Percentiles rank a stretch among this genome's conserved stretches.
These are phyloP conservation scores for Thymelicus sylvestris DNA, from an alignment of 2,888 invertebrate genomes.

Conservation along the genomic window DNA sequence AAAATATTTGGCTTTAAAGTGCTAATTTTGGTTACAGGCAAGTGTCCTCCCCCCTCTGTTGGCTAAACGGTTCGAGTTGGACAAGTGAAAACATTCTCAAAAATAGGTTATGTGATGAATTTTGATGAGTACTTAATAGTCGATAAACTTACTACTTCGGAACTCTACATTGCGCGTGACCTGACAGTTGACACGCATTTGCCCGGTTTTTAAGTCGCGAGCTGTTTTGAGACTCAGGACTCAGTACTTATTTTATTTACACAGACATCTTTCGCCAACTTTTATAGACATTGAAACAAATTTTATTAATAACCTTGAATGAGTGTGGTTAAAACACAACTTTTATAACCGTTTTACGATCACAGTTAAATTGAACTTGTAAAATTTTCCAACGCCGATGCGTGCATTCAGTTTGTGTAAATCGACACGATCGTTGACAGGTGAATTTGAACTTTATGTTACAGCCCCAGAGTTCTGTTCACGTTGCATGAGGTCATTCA, in stretches of 20 bases:
- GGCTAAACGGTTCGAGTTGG: no score
- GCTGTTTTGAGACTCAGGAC: no score
- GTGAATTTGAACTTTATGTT: slow-evolving; percentile 11
- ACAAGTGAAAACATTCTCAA: no score
- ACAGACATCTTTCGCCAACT: background rate
- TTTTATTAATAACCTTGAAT: slow-evolving; percentile 50
- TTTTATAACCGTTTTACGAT: slow-evolving; percentile 66
- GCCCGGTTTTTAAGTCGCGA: no score
- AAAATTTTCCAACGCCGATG: slow-evolving; percentile 46
- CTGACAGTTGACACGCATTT: no score
- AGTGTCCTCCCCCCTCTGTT: no score
- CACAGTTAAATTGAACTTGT: slow-evolving; percentile 58
- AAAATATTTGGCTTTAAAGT: no score
- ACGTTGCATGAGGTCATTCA: background rate
- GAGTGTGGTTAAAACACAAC: slow-evolving; percentile 48
- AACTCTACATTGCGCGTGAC: no score
- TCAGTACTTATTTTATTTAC: background rate
- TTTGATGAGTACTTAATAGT: no score
- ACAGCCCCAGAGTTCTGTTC: background rate
- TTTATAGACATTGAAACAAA: slow-evolving; percentile 17
- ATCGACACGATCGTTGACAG: background rate
- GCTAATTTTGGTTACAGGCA: no score
- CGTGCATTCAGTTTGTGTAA: slow-evolving; percentile 16
- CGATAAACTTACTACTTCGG: no score
- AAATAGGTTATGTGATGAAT: no score